Conservation (phyloP, 2,888 invertebrate species). For the Cantharis rufa region DNA sequence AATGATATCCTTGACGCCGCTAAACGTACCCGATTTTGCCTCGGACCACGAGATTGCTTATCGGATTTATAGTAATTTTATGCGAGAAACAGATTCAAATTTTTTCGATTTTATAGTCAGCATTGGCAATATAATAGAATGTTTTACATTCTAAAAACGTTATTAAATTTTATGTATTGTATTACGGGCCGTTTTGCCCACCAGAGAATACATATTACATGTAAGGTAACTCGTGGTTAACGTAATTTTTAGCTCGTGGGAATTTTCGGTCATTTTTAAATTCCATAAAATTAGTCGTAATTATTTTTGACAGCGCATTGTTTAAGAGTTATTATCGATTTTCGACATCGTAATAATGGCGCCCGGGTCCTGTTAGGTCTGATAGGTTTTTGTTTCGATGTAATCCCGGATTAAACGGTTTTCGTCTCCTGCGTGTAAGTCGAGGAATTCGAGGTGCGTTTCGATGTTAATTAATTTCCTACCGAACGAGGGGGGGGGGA, state of each 20-base stretch:
- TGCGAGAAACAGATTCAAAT: conserved; percentile 13
- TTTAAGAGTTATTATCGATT: conserved; percentile 27
- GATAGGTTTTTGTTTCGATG: not conserved
- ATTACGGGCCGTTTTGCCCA: conserved; percentile 4
- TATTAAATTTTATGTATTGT: conserved; percentile 14
- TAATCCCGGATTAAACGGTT: not conserved
- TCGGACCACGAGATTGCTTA: conserved; percentile 18
- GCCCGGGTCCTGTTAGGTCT: not conserved
- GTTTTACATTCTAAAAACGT: conserved; percentile 2
- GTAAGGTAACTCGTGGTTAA: conserved; percentile 21
- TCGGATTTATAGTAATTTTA: conserved; percentile 24
- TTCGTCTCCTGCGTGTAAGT: not conserved
- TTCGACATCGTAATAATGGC: conserved; percentile 7
- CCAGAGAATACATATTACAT: conserved; percentile 6
- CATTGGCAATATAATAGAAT: conserved; percentile 1
- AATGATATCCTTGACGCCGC: conserved; percentile 5
- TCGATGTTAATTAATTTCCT: not conserved
- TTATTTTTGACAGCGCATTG: conserved; percentile 29
- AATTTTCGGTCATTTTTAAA: conserved; percentile 9
- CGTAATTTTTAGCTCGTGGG: conserved; percentile 13
- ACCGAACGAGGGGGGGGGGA: not conserved
- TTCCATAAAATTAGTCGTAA: conserved; percentile 23
- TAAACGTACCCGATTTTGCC: not conserved
- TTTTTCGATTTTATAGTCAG: conserved; percentile 3
- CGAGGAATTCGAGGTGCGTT: not conserved